Conservation (phyloP, 2,797 vertebrate species). For the Dallia pectoralis region DNA sequence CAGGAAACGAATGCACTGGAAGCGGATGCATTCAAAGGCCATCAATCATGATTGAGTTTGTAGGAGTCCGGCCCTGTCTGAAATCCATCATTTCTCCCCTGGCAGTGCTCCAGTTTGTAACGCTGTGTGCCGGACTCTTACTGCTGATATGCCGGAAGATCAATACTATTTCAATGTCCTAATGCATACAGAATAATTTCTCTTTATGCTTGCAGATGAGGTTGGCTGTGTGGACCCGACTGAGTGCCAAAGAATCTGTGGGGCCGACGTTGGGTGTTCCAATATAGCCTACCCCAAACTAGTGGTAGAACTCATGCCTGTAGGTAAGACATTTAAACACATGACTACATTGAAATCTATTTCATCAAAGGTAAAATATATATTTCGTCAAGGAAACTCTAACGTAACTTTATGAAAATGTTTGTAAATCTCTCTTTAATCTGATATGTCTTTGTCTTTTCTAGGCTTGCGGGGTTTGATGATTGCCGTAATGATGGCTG, state of each 20-base stretch:
- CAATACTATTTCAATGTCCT: neutral
- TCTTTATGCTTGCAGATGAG: constrained; percentile 75
- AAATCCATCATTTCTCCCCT: too few relatives aligned
- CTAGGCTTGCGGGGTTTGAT: constrained; percentile 92
- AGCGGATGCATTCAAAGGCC: too few relatives aligned
- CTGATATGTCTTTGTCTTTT: constrained; percentile 13
- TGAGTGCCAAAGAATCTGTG: constrained; percentile 81
- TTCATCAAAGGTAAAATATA: neutral
- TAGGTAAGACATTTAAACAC: constrained; percentile 51
- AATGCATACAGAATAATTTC: constrained; percentile 7
- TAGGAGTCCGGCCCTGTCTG: too few relatives aligned
- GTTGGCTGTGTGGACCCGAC: constrained; percentile 88
- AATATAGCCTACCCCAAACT: constrained; percentile 96
- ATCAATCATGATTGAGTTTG: too few relatives aligned
- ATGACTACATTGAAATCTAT: constrained; percentile 11
- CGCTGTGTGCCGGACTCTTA: too few relatives aligned
- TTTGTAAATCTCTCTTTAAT: neutral
- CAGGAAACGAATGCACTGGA: too few relatives aligned
- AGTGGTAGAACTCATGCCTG: constrained; percentile 69
- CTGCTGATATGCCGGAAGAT: too few relatives aligned
- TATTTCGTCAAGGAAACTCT: neutral
- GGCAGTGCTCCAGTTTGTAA: too few relatives aligned
- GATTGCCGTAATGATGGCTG: constrained; percentile 92
- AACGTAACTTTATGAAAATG: neutral
- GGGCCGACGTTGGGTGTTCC: constrained; percentile 86